Evolutionary conservation across 1,140 invertebrate species (phyloP).

Genomic region (Agraylea sexmaculata): DNA sequence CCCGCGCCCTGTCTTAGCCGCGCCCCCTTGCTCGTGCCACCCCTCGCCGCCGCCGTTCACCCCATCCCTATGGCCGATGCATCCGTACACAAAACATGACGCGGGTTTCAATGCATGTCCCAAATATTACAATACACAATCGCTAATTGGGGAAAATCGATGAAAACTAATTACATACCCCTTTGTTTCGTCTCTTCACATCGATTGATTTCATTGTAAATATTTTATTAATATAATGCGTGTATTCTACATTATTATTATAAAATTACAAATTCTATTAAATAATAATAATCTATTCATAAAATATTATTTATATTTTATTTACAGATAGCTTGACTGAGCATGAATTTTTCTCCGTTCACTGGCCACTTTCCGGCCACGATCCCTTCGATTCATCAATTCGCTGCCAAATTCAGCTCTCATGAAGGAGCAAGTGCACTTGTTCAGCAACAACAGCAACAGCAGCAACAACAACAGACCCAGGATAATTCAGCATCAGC

Average conservation of each 20-base stretch:
- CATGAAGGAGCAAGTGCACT: conserved; percentile 28
- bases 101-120: no score
- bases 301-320: conserved; percentile 1
- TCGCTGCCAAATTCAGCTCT: conserved; percentile 42
- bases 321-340: neutral
- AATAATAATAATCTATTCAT: no score
- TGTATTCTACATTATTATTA: no score
- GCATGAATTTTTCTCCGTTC: conserved; percentile 57
- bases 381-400: conserved; percentile 52
- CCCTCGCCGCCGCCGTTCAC: neutral
- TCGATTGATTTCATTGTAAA: no score
- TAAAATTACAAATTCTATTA: no score
- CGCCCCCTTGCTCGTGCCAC: neutral
- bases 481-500: conserved; percentile 19
- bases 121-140: no score
- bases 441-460: conserved; percentile 20
- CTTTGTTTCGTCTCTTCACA: no score
- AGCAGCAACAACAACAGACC: conserved; percentile 18
- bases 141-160: no score
- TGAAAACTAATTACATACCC: no score
- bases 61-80: neutral
- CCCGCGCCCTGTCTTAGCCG: neutral
- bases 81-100: no score
- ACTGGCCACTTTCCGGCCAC: conserved; percentile 50
- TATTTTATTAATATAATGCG: no score